These are phyloP conservation scores for Hypomecis punctinalis DNA, from an alignment of 2,888 invertebrate genomes.

Conservation along the genomic window DNA sequence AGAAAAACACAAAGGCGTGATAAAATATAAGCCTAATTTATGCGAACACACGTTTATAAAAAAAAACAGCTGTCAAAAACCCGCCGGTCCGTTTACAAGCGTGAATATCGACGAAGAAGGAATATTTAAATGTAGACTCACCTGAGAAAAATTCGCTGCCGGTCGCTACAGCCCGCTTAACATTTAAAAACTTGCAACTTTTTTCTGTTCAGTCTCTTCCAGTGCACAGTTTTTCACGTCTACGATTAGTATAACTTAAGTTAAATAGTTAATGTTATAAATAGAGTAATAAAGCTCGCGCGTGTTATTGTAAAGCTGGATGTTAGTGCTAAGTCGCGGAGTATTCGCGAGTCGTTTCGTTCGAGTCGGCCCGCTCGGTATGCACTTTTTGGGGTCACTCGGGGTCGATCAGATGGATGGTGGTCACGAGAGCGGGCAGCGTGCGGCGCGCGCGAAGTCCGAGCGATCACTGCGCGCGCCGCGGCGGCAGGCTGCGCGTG, in stretches of 20 bases:
- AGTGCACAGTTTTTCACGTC: slow-evolving; percentile 71
- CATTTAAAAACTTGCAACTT: slow-evolving; percentile 52
- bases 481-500: slow-evolving; percentile 38
- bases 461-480: slow-evolving; percentile 68
- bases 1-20: slow-evolving; percentile 25
- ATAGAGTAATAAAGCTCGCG: slow-evolving; percentile 64
- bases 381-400: slow-evolving; percentile 74
- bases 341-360: slow-evolving; percentile 76
- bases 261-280: slow-evolving; percentile 44
- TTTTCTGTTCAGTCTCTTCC: slow-evolving; percentile 43
- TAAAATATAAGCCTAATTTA: slow-evolving; percentile 52
- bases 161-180: slow-evolving; percentile 53
- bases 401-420: slow-evolving; percentile 67
- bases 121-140: slow-evolving; percentile 53
- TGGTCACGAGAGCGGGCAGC: slow-evolving; percentile 52
- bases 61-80: slow-evolving; percentile 58
- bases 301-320: slow-evolving; percentile 60
- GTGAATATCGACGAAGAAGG: slow-evolving; percentile 22
- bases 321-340: slow-evolving; percentile 59
- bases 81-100: slow-evolving; percentile 29
- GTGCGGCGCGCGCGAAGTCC: slow-evolving; percentile 68
- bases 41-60: slow-evolving; percentile 59
- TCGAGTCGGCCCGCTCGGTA: slow-evolving; percentile 70
- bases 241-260: slow-evolving; percentile 59
- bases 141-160: slow-evolving; percentile 56